These are phyloP conservation scores for Acronicta leporina DNA, from an alignment of 2,888 invertebrate genomes.

Conservation along the genomic window DNA sequence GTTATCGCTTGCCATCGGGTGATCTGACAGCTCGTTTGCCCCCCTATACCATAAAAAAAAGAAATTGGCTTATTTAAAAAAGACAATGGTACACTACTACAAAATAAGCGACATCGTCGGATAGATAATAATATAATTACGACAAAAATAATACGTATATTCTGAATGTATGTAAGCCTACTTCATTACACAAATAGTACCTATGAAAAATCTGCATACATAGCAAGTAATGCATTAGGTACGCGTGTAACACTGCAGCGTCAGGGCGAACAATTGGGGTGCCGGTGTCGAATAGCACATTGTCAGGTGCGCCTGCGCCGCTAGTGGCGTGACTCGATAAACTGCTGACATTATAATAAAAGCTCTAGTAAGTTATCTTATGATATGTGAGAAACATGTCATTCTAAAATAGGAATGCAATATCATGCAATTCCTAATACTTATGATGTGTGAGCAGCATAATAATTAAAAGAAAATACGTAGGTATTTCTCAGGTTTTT, in stretches of 20 bases:
- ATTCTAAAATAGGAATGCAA: too few species aligned
- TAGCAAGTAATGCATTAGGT: background rate
- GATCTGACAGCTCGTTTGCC: too few species aligned
- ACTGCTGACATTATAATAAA: constrained; percentile 12
- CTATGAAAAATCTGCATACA: background rate
- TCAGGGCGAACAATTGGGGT: constrained; percentile 20
- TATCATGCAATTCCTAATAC: background rate
- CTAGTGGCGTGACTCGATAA: background rate
- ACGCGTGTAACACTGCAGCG: constrained; percentile 17
- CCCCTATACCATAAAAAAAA: too few species aligned
- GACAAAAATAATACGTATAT: too few species aligned
- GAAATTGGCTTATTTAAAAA: too few species aligned
- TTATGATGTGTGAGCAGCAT: too few species aligned
- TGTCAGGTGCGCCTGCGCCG: constrained; percentile 21
- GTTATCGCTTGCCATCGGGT: too few species aligned
- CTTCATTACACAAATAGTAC: background rate
- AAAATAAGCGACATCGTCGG: too few species aligned
- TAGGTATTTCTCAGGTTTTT: too few species aligned
- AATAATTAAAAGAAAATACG: too few species aligned
- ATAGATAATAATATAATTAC: too few species aligned
- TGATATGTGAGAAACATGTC: background rate
- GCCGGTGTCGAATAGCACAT: constrained; percentile 19
- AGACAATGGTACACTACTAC: too few species aligned
- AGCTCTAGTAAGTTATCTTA: background rate
- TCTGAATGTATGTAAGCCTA: background rate